Evolutionary conservation across 2,888 invertebrate species (phyloP).

Genomic region (Auanema sp.): DNA sequence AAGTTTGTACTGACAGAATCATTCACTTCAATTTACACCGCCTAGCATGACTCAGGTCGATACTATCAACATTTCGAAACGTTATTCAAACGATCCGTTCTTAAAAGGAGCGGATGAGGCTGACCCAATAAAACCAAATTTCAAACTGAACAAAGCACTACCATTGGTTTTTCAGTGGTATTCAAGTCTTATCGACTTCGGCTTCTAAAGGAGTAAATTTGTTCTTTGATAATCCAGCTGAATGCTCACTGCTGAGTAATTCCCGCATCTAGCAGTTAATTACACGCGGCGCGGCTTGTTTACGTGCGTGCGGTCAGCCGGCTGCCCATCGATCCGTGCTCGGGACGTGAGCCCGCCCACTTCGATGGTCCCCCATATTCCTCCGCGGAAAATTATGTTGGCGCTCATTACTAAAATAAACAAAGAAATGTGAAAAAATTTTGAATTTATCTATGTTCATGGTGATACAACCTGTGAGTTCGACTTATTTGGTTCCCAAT

Average conservation of each 20-base stretch:
- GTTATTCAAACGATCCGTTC: too few relatives aligned
- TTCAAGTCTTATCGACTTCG: too few relatives aligned
- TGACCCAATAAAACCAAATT: too few relatives aligned
- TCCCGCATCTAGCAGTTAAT: slow-evolving; percentile 15
- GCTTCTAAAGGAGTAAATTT: too few relatives aligned
- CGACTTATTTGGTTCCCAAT: neutral
- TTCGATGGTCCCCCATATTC: slow-evolving; percentile 19
- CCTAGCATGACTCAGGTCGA: too few relatives aligned
- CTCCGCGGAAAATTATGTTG: slow-evolving; percentile 11
- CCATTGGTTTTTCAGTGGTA: too few relatives aligned
- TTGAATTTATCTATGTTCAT: neutral
- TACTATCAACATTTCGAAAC: too few relatives aligned
- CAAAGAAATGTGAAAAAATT: neutral
- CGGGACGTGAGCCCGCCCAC: slow-evolving; percentile 4
- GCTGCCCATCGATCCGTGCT: slow-evolving; percentile 23
- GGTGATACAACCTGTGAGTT: neutral
- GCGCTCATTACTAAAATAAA: slow-evolving; percentile 2
- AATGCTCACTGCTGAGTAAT: slow-evolving; percentile 16
- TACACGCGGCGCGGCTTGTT: slow-evolving; percentile 23
- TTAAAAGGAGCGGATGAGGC: too few relatives aligned
- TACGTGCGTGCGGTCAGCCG: slow-evolving; percentile 25
- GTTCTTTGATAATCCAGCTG: slow-evolving; percentile 5
- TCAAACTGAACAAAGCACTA: too few relatives aligned
- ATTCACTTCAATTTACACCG: too few relatives aligned
- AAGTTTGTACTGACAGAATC: too few relatives aligned